Conservation (phyloP, 2,797 vertebrate genomes). For the Tenualosa ilisha region DNA sequence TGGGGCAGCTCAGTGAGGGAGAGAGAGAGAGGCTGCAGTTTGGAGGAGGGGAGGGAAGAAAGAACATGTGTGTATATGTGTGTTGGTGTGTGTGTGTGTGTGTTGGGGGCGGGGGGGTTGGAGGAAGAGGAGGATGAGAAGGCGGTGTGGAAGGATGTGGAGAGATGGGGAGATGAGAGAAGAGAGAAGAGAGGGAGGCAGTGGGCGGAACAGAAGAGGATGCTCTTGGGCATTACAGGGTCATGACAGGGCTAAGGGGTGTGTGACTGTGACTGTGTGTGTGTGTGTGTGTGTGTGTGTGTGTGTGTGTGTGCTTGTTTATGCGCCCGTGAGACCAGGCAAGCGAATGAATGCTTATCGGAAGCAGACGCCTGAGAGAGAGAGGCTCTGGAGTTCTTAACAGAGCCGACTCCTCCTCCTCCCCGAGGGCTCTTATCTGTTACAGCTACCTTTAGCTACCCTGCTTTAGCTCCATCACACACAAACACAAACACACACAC, state of each 20-base stretch:
- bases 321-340: not conserved
- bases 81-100: no score
- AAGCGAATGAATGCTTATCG: not conserved
- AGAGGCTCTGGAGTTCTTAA: not conserved
- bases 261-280: not conserved
- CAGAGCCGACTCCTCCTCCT: not conserved
- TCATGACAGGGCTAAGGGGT: not conserved
- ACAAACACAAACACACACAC: not conserved
- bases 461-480: not conserved
- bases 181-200: not conserved
- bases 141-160: not conserved
- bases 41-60: not conserved
- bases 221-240: conserved; percentile 1
- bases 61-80: not conserved
- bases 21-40: not conserved
- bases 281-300: not conserved
- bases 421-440: not conserved
- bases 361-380: not conserved
- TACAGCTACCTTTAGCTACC: not conserved
- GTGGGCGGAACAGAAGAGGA: conserved; percentile 11
- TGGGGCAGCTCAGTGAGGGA: not conserved
- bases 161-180: not conserved
- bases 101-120: not conserved
- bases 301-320: not conserved
- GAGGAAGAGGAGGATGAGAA: not conserved